Base-by-base conservation (phyloP, 2,797 vertebrate species). In the Mus caroli region DNA sequence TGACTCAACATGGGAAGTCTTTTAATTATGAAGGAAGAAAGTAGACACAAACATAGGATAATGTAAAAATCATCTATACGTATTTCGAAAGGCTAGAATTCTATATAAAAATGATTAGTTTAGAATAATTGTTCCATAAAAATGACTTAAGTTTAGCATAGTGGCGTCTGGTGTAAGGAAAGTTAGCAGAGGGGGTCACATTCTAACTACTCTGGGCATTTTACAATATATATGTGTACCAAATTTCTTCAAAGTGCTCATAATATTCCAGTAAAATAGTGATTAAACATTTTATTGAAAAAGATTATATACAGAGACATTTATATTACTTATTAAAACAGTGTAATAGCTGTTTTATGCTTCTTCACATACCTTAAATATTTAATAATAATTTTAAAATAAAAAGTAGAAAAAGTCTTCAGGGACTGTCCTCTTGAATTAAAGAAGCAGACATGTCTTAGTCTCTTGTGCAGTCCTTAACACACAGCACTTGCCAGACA, bases 321-420 rank as follows among this genome's bases (percentile, higher is more conserved):
- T 92, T 79, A 37, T 50, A 93, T 92, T 92, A 91, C 89, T 94
- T 96, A 56, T 85, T 88, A 93, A 94, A 95, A n/a, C 52, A 80
- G 86, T 50, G 4, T 80, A 69, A 52, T 88, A 60, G 54, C 8
- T 82, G 13, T 92, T 91, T 90, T 64, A 75, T 88, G 12, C 34
- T 89, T 75, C 79, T 78, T 94, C 73, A 78, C 24, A 89, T 76
- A 60, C 6, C 40, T 94, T 60, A 96, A 91, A 93, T 88, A 91
- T 80, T 91, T 80, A 90, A 73, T 73, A 86, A 94, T 91, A 82
- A 93, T 77, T 92, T 96, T 77, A 11, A 88, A 92, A 88, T 62
- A 90, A 67, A 31, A 77, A 83, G 79, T 34, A 92, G 92, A 50
- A 12, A 86, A 20, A 31, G 31, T 76, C 28, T 83, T 78, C 31